Evolutionary conservation across 2,888 invertebrate genomes (phyloP).

Genomic region (Digitonthophagus gazella): DNA sequence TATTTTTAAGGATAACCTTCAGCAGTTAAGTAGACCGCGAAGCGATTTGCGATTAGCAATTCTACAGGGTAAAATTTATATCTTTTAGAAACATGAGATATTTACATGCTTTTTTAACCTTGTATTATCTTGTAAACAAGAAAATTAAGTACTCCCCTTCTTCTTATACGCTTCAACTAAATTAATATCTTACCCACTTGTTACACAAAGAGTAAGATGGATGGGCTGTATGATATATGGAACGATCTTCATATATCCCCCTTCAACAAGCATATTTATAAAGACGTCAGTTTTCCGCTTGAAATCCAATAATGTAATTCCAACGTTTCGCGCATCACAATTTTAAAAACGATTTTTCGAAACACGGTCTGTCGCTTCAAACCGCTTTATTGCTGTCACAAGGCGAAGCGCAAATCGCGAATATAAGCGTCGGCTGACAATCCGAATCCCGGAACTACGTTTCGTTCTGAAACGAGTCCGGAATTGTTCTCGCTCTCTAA

Average conservation of each 20-base stretch:
- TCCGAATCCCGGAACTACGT: not conserved
- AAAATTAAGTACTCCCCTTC: too few species aligned
- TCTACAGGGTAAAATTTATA: not conserved
- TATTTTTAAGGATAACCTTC: not conserved
- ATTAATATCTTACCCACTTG: not conserved
- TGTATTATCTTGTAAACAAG: not conserved
- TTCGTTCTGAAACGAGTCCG: not conserved
- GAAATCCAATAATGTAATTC: not conserved
- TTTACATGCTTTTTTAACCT: not conserved
- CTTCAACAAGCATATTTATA: not conserved
- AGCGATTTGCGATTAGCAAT: not conserved
- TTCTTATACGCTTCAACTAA: not conserved
- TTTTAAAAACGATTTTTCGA: not conserved
- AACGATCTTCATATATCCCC: not conserved
- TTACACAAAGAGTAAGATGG: not conserved
- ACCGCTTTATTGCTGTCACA: not conserved
- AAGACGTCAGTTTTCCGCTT: not conserved
- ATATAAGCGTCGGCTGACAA: not conserved
- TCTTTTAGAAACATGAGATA: too few species aligned
- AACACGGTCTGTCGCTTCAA: not conserved
- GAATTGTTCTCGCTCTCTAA: not conserved
- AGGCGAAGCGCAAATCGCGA: not conserved
- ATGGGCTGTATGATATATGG: not conserved
- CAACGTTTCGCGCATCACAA: not conserved
- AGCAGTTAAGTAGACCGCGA: not conserved